Evolutionary conservation across 2,113 vertebrate species (phyloP).

Genomic region (Pachyramphus minor): DNA sequence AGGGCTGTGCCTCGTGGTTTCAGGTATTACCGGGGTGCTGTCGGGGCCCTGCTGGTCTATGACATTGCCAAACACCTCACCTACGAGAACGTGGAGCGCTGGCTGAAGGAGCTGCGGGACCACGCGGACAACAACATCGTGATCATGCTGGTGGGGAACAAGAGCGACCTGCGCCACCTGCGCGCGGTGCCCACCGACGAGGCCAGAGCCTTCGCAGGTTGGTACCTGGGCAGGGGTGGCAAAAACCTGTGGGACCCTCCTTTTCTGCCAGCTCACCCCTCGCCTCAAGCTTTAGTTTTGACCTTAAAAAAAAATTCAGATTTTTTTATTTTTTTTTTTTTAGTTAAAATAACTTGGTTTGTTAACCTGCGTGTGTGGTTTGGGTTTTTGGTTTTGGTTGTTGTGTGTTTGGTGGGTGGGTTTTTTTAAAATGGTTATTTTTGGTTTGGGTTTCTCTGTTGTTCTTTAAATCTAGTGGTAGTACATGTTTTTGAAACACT

Average conservation of each 20-base stretch:
- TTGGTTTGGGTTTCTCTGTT: neutral
- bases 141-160: constrained; percentile 98
- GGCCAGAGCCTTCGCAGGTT: constrained; percentile 91
- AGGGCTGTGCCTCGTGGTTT: neutral
- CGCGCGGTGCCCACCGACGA: constrained; percentile 92
- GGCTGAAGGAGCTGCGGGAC: constrained; percentile 96
- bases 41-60: constrained; percentile 91
- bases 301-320: neutral
- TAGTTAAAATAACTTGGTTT: neutral
- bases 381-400: neutral
- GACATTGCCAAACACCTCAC: constrained; percentile 97
- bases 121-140: constrained; percentile 96
- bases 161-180: constrained; percentile 93
- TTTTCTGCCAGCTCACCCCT: neutral
- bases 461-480: neutral
- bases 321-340: neutral
- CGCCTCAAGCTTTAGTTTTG: neutral
- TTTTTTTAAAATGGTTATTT: neutral
- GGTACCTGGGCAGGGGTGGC: neutral
- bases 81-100: constrained; percentile 94
- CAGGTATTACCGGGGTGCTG: constrained; percentile 92
- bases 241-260: neutral
- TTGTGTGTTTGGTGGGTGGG: neutral
- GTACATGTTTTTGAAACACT: neutral
- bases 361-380: neutral